A percentile compares a stretch with the other conserved stretches of the same genome.
These are phyloP conservation scores for Cryptocephalus primarius DNA, from an alignment of 2,888 invertebrate genomes.

Conservation along the genomic window DNA sequence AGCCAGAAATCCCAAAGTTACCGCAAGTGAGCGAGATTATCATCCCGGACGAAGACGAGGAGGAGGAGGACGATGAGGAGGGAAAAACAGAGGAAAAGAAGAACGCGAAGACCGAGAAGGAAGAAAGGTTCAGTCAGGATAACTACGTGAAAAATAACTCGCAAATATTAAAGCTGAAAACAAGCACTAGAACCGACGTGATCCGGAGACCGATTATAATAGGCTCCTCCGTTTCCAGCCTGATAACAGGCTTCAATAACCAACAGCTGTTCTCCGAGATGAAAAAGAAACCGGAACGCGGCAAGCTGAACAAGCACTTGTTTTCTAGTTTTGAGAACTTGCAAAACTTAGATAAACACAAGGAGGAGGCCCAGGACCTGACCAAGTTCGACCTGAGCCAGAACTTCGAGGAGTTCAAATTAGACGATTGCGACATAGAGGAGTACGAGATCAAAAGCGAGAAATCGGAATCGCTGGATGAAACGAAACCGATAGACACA, in stretches of 20 bases:
- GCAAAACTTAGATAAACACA: conserved; percentile 32
- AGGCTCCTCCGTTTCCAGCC: conserved; percentile 49
- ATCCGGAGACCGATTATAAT: conserved; percentile 47
- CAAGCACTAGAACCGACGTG: conserved; percentile 36
- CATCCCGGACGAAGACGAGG: conserved; percentile 54
- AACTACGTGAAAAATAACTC: conserved; percentile 37
- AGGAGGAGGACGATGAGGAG: conserved; percentile 23
- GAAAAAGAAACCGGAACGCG: conserved; percentile 31
- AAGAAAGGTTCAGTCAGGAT: conserved; percentile 31
- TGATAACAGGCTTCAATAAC: conserved; percentile 37
- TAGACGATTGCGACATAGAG: conserved; percentile 59
- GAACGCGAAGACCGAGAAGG: conserved; percentile 1
- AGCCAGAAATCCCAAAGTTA: conserved; percentile 59
- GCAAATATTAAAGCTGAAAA: conserved; percentile 36
- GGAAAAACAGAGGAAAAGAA: conserved; percentile 11
- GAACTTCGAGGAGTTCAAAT: conserved; percentile 70
- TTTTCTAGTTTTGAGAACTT: conserved; percentile 35
- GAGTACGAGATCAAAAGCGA: conserved; percentile 24
- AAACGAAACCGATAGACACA: conserved; percentile 1
- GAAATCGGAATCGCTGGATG: conserved; percentile 7
- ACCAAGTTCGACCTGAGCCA: conserved; percentile 50
- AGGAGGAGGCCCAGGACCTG: conserved; percentile 12
- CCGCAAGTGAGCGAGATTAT: conserved; percentile 66
- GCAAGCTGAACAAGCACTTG: conserved; percentile 22
- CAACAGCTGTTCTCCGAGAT: conserved; percentile 46